Conservation (phyloP, 92 coral and sea anemone species). For the Heteractis magnifica region DNA sequence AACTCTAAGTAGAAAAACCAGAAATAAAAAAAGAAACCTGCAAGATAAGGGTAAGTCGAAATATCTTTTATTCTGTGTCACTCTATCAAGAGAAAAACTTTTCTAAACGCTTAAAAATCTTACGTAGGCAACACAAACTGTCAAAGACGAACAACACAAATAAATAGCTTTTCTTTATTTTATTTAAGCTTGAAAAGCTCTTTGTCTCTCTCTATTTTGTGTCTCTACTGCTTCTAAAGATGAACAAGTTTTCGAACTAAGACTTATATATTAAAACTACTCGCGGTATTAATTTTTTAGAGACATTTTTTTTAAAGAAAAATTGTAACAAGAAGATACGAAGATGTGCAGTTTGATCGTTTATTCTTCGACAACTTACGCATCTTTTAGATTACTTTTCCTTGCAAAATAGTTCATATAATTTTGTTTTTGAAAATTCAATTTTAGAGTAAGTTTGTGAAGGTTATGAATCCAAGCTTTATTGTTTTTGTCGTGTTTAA, state of each 20-base stretch:
- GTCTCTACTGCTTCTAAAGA: too few species aligned
- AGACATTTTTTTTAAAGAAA: too few species aligned
- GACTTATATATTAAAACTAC: too few species aligned
- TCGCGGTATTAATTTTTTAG: too few species aligned
- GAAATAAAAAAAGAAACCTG: slow-evolving; percentile 14
- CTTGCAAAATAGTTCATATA: too few species aligned
- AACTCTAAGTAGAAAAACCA: slow-evolving; percentile 13
- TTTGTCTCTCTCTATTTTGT: neutral
- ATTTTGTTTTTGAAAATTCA: too few species aligned
- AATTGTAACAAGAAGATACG: too few species aligned
- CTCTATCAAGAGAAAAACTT: neutral
- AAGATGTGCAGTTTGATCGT: too few species aligned
- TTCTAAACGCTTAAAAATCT: neutral
- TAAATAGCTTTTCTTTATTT: neutral
- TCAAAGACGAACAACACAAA: neutral
- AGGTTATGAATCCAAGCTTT: neutral
- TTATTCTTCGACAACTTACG: too few species aligned
- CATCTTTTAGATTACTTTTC: too few species aligned
- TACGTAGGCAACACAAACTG: neutral
- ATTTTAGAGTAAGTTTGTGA: neutral
- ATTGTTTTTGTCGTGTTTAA: neutral
- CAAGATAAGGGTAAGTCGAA: slow-evolving; percentile 25
- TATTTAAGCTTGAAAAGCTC: neutral
- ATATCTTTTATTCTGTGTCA: neutral
- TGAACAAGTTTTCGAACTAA: too few species aligned